Evolutionary conservation across 2,113 vertebrate genomes (phyloP).

Genomic region (Nycticebus coucang): DNA sequence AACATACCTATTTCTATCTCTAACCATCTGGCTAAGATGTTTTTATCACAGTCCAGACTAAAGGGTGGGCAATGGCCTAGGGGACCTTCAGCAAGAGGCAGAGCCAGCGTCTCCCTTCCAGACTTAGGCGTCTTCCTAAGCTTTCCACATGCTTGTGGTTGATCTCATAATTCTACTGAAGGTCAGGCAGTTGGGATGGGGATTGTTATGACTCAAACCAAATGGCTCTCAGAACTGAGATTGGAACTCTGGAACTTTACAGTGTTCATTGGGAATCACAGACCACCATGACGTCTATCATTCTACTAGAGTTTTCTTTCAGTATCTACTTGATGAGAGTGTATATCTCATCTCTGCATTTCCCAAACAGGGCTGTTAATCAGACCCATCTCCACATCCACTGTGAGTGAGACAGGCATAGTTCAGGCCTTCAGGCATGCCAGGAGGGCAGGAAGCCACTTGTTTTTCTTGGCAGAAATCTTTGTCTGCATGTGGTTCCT

Average conservation of each 20-base stretch:
- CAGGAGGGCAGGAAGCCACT: conserved; percentile 41
- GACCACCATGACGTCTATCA: background rate
- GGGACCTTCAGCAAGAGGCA: background rate
- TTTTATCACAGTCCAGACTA: background rate
- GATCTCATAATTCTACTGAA: background rate
- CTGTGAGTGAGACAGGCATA: conserved; percentile 73
- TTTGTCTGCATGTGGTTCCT: conserved; percentile 64
- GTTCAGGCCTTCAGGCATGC: conserved; percentile 60
- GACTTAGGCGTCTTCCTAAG: background rate
- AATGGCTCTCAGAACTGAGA: conserved; percentile 1
- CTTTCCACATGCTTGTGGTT: background rate
- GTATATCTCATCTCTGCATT: conserved; percentile 1
- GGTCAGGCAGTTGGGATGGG: background rate
- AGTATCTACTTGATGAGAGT: background rate
- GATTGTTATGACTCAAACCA: background rate
- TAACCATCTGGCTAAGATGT: background rate
- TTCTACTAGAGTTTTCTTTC: conserved; percentile 2
- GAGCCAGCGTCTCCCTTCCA: background rate
- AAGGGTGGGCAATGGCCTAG: background rate
- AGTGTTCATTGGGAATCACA: background rate
- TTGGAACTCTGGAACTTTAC: background rate
- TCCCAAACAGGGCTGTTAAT: conserved; percentile 49
- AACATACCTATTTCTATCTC: background rate
- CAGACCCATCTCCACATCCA: conserved; percentile 56
- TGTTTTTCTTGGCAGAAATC: conserved; percentile 72